Evolutionary conservation across 2,888 invertebrate species (phyloP).

Genomic region (Stenolophus ochropezus): DNA sequence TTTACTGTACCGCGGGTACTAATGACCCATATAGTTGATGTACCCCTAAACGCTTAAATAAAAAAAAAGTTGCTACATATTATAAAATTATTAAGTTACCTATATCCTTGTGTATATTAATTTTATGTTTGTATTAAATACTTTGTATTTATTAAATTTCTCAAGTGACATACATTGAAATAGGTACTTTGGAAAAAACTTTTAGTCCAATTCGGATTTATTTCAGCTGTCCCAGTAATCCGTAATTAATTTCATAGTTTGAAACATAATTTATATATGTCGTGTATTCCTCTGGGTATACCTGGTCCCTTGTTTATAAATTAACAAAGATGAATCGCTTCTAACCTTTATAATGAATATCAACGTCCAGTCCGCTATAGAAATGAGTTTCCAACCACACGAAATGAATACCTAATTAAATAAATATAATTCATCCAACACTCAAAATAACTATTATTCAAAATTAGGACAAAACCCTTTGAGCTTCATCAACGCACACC

Average conservation of each 20-base stretch:
- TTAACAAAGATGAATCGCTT: conserved; percentile 20
- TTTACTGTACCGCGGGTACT: too few relatives aligned
- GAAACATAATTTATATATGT: conserved; percentile 31
- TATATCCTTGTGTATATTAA: too few relatives aligned
- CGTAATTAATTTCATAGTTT: conserved; percentile 31
- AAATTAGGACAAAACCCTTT: not conserved
- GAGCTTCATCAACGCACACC: not conserved
- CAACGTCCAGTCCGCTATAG: not conserved
- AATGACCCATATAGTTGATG: too few relatives aligned
- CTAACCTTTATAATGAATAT: not conserved
- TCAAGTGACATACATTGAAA: too few relatives aligned
- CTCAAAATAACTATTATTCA: not conserved
- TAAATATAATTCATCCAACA: not conserved
- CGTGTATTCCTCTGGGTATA: conserved; percentile 14
- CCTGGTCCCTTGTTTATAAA: conserved; percentile 13
- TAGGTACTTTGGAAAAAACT: too few relatives aligned
- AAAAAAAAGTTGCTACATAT: too few relatives aligned
- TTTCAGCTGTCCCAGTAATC: conserved; percentile 9
- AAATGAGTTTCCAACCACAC: not conserved
- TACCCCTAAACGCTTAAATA: too few relatives aligned
- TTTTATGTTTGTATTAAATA: too few relatives aligned
- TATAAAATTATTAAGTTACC: too few relatives aligned
- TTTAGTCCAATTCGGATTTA: too few relatives aligned
- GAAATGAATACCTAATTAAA: not conserved
- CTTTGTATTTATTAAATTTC: too few relatives aligned